A percentile compares a stretch with the other conserved stretches of the same genome.
These are phyloP conservation scores for Oreochromis aureus DNA, from an alignment of 2,113 vertebrate genomes.

Conservation along the genomic window DNA sequence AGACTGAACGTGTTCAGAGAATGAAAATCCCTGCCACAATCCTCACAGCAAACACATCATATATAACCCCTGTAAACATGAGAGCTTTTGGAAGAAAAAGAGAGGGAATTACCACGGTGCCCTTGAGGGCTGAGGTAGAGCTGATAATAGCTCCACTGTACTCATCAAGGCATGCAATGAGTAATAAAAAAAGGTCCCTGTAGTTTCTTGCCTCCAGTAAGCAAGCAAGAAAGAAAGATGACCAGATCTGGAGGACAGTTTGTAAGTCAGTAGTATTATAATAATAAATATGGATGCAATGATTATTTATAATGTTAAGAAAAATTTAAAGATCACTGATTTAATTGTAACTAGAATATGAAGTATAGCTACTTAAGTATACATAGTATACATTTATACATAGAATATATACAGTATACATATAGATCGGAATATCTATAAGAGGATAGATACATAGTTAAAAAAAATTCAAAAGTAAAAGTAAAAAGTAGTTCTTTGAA, in stretches of 20 bases:
- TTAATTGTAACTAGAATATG: not conserved
- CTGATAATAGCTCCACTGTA: constrained; percentile 30
- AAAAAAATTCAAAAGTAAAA: not conserved
- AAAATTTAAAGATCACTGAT: not conserved
- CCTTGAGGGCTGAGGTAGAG: constrained; percentile 16
- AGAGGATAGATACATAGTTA: not conserved
- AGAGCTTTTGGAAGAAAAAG: constrained; percentile 14
- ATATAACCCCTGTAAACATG: not conserved
- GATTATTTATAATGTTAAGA: not conserved
- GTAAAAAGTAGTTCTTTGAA: not conserved
- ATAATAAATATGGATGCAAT: not conserved
- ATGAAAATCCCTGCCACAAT: not conserved
- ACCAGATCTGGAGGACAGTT: not conserved
- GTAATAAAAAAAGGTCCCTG: constrained; percentile 44
- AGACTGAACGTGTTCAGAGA: not conserved
- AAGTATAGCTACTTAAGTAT: not conserved
- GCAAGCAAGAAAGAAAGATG: not conserved
- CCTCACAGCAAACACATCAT: not conserved
- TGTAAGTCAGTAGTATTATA: not conserved
- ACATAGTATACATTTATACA: not conserved
- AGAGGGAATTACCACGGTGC: constrained; percentile 29
- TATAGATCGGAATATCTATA: not conserved
- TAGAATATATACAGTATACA: not conserved
- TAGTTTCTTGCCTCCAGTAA: constrained; percentile 37
- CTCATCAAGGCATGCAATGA: constrained; percentile 29